Conservation (phyloP, 2,113 vertebrate species). For the Tor tambroides region DNA sequence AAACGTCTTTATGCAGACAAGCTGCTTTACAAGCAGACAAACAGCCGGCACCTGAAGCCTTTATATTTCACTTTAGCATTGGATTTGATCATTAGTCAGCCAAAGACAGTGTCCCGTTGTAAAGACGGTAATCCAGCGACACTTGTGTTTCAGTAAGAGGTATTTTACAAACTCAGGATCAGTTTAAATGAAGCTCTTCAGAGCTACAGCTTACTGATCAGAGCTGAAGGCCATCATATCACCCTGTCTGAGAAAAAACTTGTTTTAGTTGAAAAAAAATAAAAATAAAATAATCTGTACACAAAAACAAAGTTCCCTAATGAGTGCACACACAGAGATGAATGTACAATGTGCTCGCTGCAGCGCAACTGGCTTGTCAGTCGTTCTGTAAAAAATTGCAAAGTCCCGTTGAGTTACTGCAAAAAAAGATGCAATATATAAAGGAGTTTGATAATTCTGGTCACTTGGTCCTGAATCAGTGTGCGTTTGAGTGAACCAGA, state of each 20-base stretch:
- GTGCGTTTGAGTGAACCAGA: conserved; percentile 49
- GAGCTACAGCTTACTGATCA: not conserved
- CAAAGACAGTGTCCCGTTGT: not conserved
- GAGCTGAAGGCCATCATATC: conserved; percentile 24
- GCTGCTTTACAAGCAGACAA: not conserved
- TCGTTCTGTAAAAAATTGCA: conserved; percentile 58
- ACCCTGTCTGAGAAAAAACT: not conserved
- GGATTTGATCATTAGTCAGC: not conserved
- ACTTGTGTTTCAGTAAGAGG: conserved; percentile 37
- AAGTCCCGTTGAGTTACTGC: conserved; percentile 54
- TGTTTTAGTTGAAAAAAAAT: not conserved
- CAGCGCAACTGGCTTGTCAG: not conserved
- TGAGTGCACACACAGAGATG: conserved; percentile 25
- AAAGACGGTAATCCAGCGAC: not conserved
- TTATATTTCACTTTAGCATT: not conserved
- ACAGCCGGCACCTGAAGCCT: not conserved
- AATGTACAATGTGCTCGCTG: conserved; percentile 63
- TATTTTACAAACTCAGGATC: conserved; percentile 34
- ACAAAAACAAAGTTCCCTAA: conserved; percentile 20
- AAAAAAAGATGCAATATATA: conserved; percentile 68
- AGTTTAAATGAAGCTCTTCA: not conserved
- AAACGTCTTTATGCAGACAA: not conserved
- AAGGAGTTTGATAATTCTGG: conserved; percentile 53
- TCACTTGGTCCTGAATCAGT: conserved; percentile 62
- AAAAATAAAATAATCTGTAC: not conserved